Evolutionary conservation across 2,888 invertebrate species (phyloP).

Genomic region (Torymus auratus): DNA sequence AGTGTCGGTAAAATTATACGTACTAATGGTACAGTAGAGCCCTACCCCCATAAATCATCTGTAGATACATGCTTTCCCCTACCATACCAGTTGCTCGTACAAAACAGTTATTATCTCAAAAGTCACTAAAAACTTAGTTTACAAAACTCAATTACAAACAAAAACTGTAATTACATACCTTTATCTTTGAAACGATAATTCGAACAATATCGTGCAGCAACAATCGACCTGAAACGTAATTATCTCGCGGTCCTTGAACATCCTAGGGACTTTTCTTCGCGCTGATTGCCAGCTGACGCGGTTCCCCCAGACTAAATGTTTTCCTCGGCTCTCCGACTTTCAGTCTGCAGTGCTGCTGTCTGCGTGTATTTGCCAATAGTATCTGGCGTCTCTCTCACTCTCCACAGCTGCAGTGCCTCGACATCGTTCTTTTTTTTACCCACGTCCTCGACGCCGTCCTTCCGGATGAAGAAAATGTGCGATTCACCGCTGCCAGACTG

Average conservation of each 20-base stretch:
- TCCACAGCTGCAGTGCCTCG: slow-evolving; percentile 12
- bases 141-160: too few relatives aligned
- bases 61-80: too few relatives aligned
- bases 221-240: not conserved
- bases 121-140: too few relatives aligned
- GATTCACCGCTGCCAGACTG: not conserved
- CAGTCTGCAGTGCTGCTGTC: slow-evolving; percentile 43
- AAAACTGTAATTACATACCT: too few relatives aligned
- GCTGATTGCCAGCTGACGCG: slow-evolving; percentile 35
- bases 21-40: too few relatives aligned
- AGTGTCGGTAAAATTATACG: too few relatives aligned
- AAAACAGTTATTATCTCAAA: too few relatives aligned
- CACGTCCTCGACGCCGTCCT: not conserved
- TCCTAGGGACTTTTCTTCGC: slow-evolving; percentile 31
- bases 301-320: slow-evolving; percentile 42
- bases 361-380: slow-evolving; percentile 20
- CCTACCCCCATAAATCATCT: too few relatives aligned
- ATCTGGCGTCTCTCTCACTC: slow-evolving; percentile 18
- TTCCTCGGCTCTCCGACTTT: slow-evolving; percentile 9
- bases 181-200: too few relatives aligned
- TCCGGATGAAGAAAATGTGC: slow-evolving; percentile 15
- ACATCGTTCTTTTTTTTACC: slow-evolving; percentile 25
- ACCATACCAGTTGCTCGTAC: too few relatives aligned
- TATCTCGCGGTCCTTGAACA: not conserved
- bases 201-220: too few relatives aligned